Conservation (phyloP, 1,140 invertebrate species). For the Solen grandis region DNA sequence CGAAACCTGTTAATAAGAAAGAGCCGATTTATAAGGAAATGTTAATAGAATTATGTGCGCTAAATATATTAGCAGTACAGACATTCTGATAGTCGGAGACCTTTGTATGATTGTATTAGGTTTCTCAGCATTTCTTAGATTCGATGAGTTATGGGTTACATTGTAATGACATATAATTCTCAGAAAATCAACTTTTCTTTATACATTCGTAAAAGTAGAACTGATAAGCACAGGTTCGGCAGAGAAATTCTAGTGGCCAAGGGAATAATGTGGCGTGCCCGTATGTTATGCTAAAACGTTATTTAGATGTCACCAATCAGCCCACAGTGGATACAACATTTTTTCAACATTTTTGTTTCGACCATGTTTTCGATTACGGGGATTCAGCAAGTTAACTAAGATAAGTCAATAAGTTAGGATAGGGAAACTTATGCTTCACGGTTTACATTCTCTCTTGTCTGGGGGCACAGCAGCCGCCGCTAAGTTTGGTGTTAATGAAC, state of each 20-base stretch:
- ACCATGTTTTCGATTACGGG: slow-evolving; percentile 22
- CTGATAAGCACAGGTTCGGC: slow-evolving; percentile 46
- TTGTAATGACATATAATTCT: slow-evolving; percentile 33
- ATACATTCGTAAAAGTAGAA: slow-evolving; percentile 44
- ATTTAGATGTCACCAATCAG: not conserved
- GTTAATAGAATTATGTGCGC: slow-evolving; percentile 25
- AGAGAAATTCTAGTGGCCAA: slow-evolving; percentile 15
- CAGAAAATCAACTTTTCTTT: slow-evolving; percentile 32
- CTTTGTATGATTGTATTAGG: slow-evolving; percentile 37
- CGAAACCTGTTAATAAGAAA: not conserved
- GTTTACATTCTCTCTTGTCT: slow-evolving; percentile 42
- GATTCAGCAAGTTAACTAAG: not conserved
- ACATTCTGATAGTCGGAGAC: slow-evolving; percentile 42
- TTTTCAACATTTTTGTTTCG: too few species aligned
- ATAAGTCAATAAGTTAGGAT: slow-evolving; percentile 25
- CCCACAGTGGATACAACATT: not conserved
- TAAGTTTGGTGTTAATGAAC: slow-evolving; percentile 6
- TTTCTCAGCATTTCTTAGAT: slow-evolving; percentile 45
- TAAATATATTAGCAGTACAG: not conserved
- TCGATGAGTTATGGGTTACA: slow-evolving; percentile 34
- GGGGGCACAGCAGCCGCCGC: slow-evolving; percentile 26
- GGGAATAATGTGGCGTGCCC: slow-evolving; percentile 44
- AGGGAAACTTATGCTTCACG: slow-evolving; percentile 15
- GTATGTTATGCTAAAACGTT: slow-evolving; percentile 18
- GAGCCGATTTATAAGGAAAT: slow-evolving; percentile 16